Conservation (phyloP, 2,797 vertebrate genomes). For the Acanthopagrus latus region DNA sequence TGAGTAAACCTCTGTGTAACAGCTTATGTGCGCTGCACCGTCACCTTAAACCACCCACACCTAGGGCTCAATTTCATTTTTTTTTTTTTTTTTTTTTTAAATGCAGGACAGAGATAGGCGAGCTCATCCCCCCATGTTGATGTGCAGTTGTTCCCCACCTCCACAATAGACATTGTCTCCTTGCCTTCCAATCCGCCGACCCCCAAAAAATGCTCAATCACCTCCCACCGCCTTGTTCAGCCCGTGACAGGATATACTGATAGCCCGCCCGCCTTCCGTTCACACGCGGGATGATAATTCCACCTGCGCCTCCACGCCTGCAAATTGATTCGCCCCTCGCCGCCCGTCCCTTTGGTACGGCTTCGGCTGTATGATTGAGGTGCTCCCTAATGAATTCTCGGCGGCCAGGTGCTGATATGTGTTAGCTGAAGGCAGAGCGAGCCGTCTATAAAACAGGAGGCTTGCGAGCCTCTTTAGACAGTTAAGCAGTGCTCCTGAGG, state of each 20-base stretch:
- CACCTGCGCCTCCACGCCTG: slow-evolving; percentile 52
- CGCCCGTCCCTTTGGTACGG: slow-evolving; percentile 61
- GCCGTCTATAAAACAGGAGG: slow-evolving; percentile 59
- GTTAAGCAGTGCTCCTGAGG: slow-evolving; percentile 30
- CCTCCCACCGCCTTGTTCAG: slow-evolving; percentile 44
- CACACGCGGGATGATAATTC: slow-evolving; percentile 65
- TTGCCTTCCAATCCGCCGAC: slow-evolving; percentile 36
- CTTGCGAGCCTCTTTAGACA: slow-evolving; percentile 41
- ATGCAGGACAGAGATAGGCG: slow-evolving; percentile 18
- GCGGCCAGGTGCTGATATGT: slow-evolving; percentile 61
- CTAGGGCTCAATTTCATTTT: slow-evolving; percentile 20
- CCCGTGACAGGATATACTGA: slow-evolving; percentile 49
- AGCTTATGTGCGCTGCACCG: slow-evolving; percentile 2
- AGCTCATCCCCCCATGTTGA: slow-evolving; percentile 11
- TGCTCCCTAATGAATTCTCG: slow-evolving; percentile 73
- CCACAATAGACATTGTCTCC: slow-evolving; percentile 41
- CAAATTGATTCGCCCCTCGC: slow-evolving; percentile 74
- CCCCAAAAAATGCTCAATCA: slow-evolving; percentile 46
- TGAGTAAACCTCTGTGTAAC: not conserved
- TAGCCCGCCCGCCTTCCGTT: slow-evolving; percentile 18
- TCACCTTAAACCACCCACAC: slow-evolving; percentile 22
- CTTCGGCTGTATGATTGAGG: slow-evolving; percentile 68
- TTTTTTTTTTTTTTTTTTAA: slow-evolving; percentile 9
- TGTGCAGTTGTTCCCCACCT: slow-evolving; percentile 29
- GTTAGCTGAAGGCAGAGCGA: slow-evolving; percentile 55